Evolutionary conservation across 1,140 invertebrate genomes (phyloP).

Genomic region (Phortica variegata): DNA sequence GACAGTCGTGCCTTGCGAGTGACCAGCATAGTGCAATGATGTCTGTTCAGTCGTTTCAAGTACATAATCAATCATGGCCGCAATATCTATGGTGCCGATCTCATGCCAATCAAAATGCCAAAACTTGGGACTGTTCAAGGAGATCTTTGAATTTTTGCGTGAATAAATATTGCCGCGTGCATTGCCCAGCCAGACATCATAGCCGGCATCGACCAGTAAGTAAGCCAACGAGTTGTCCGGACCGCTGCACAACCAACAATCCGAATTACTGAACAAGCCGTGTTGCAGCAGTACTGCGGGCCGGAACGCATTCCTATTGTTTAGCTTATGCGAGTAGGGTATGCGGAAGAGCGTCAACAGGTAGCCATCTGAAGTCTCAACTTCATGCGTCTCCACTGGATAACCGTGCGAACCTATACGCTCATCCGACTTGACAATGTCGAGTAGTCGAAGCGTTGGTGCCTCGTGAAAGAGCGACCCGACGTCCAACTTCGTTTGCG

Average conservation of each 20-base stretch:
- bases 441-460: slow-evolving; percentile 13
- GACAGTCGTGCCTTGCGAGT: slow-evolving; percentile 63
- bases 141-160: slow-evolving; percentile 58
- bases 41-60: slow-evolving; percentile 58
- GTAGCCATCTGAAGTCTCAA: slow-evolving; percentile 36
- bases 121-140: slow-evolving; percentile 52
- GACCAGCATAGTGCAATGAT: slow-evolving; percentile 56
- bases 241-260: slow-evolving; percentile 32
- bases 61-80: slow-evolving; percentile 68
- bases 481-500: too few species aligned
- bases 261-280: slow-evolving; percentile 46
- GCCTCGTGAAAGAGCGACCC: too few species aligned
- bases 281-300: slow-evolving; percentile 34
- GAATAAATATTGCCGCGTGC: slow-evolving; percentile 69
- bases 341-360: slow-evolving; percentile 39
- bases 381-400: slow-evolving; percentile 28
- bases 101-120: slow-evolving; percentile 67
- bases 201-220: slow-evolving; percentile 69
- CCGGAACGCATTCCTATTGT: slow-evolving; percentile 22
- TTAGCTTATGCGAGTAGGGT: slow-evolving; percentile 36
- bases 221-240: slow-evolving; percentile 56
- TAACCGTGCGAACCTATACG: slow-evolving; percentile 39
- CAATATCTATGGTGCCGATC: slow-evolving; percentile 68
- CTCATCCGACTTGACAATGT: slow-evolving; percentile 27
- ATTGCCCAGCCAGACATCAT: slow-evolving; percentile 75